Conservation (phyloP, 2,888 invertebrate genomes). For the Plusia festucae region DNA sequence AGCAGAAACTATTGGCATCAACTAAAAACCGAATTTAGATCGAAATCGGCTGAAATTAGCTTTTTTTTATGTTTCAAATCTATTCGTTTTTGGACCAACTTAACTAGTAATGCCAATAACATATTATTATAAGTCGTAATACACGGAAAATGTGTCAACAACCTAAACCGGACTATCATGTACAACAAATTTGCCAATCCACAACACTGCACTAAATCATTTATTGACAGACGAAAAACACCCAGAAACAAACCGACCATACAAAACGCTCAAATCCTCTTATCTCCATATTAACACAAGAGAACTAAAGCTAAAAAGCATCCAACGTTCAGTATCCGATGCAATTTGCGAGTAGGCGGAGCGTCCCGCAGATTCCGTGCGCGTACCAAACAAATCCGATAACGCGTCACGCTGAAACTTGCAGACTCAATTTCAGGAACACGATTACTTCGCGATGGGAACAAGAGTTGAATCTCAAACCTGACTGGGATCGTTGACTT, state of each 20-base stretch:
- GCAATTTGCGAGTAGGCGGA: slow-evolving; percentile 64
- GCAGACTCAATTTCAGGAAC: slow-evolving; percentile 84
- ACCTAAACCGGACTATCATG: not conserved
- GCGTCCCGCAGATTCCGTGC: slow-evolving; percentile 70
- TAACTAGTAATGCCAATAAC: too few species aligned
- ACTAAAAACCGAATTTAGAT: too few species aligned
- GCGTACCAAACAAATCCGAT: slow-evolving; percentile 87
- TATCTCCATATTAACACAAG: slow-evolving; percentile 33
- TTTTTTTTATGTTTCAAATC: too few species aligned
- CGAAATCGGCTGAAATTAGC: too few species aligned
- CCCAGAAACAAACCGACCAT: not conserved
- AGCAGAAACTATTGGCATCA: too few species aligned
- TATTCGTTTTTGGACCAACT: too few species aligned
- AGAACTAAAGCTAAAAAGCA: slow-evolving; percentile 37
- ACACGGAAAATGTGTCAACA: too few species aligned
- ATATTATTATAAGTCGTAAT: too few species aligned
- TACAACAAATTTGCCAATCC: not conserved
- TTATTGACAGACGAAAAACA: not conserved
- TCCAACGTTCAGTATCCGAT: slow-evolving; percentile 52
- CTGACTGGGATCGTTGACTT: slow-evolving; percentile 48
- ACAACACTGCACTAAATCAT: too few species aligned
- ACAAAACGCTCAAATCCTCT: slow-evolving; percentile 18
- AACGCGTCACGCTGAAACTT: slow-evolving; percentile 82
- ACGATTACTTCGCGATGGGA: slow-evolving; percentile 77
- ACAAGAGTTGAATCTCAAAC: slow-evolving; percentile 68